Evolutionary conservation across 1,140 invertebrate species (phyloP).

Genomic region (Cotesia glomerata): DNA sequence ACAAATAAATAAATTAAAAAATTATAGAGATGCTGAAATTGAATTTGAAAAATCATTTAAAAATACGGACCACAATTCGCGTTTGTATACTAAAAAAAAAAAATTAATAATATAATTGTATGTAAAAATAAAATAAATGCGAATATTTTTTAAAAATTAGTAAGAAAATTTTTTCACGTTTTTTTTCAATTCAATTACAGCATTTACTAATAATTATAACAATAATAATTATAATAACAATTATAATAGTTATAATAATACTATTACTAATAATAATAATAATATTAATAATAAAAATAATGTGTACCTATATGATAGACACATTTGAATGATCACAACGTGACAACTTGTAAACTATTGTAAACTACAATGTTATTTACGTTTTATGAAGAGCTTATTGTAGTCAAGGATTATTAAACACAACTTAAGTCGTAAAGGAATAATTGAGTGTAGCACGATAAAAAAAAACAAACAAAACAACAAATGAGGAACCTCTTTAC

Average conservation of each 20-base stretch:
- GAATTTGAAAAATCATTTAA: conserved; percentile 30
- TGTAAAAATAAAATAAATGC: not conserved
- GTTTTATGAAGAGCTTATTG: conserved; percentile 65
- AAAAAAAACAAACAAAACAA: conserved; percentile 44
- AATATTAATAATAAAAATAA: conserved; percentile 30
- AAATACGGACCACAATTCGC: not conserved
- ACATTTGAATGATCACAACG: conserved; percentile 48
- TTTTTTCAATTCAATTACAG: conserved; percentile 49
- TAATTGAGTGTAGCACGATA: conserved; percentile 41
- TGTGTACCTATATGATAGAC: conserved; percentile 57
- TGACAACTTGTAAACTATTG: conserved; percentile 62
- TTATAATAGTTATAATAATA: not conserved
- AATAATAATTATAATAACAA: too few relatives aligned
- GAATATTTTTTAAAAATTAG: conserved; percentile 19
- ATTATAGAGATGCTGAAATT: conserved; percentile 49
- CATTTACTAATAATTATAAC: conserved; percentile 27
- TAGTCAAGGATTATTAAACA: conserved; percentile 63
- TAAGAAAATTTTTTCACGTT: conserved; percentile 16
- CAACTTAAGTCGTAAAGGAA: conserved; percentile 55
- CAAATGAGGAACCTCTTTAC: conserved; percentile 59
- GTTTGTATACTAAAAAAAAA: not conserved
- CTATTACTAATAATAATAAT: not conserved
- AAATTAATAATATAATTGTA: conserved; percentile 1
- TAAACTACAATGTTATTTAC: conserved; percentile 65
- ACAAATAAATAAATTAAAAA: conserved; percentile 22